Percentiles rank a stretch among this genome's conserved stretches.
These are phyloP conservation scores for Callimorpha dominula DNA, from an alignment of 2,888 invertebrate species.

Conservation along the genomic window DNA sequence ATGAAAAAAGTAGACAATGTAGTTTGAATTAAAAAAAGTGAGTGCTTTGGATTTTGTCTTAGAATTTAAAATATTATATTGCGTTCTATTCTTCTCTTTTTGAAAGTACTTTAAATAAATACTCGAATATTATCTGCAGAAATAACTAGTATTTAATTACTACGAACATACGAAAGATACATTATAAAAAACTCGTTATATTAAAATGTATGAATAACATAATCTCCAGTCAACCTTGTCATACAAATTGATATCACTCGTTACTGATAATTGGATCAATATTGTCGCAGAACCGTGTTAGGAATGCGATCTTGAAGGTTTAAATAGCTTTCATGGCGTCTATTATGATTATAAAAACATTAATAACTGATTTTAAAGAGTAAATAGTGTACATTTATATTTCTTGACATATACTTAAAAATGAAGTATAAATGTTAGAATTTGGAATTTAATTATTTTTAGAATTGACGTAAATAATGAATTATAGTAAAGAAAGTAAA, in stretches of 20 bases:
- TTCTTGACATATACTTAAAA: neutral
- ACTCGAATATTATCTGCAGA: neutral
- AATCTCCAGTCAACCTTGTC: conserved; percentile 41
- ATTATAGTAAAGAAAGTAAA: neutral
- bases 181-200: conserved; percentile 23
- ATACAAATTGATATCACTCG: conserved; percentile 41
- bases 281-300: conserved; percentile 19
- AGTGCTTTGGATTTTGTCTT: too few species aligned
- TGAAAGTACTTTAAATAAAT: neutral
- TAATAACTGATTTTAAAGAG: neutral
- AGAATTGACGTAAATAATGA: neutral
- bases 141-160: neutral
- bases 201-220: conserved; percentile 13
- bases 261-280: conserved; percentile 38
- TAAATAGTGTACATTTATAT: neutral
- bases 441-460: neutral
- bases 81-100: neutral
- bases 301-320: conserved; percentile 16
- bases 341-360: conserved; percentile 11
- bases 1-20: too few species aligned
- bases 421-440: neutral
- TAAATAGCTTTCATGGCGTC: conserved; percentile 16
- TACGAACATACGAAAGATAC: neutral
- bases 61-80: too few species aligned
- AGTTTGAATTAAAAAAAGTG: neutral